A percentile compares a stretch with the other conserved stretches of the same genome.
Evolutionary conservation across 2,113 vertebrate genomes (phyloP).

Genomic region (Aegypius monachus): DNA sequence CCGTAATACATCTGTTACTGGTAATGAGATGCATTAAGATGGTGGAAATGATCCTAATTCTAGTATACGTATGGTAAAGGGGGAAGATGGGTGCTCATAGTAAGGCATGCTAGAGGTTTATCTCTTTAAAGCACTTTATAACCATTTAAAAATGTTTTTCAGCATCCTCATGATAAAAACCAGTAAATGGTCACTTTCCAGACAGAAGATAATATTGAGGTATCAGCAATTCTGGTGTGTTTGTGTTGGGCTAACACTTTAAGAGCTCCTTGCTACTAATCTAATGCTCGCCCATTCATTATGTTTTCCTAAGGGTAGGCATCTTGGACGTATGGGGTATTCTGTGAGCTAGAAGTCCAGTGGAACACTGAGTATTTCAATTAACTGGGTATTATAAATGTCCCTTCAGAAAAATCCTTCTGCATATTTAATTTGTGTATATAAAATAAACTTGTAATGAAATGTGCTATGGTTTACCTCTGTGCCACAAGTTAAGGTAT

Average conservation of each 20-base stretch:
- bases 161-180: not conserved
- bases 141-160: not conserved
- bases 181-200: not conserved
- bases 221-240: not conserved
- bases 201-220: not conserved
- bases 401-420: not conserved
- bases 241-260: not conserved
- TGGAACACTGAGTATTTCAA: not conserved
- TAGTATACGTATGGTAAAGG: not conserved
- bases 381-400: not conserved
- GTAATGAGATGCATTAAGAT: not conserved
- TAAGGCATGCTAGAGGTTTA: not conserved
- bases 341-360: not conserved
- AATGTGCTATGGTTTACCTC: not conserved
- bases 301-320: not conserved
- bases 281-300: not conserved
- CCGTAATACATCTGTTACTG: not conserved
- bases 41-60: not conserved
- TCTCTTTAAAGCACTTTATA: not conserved
- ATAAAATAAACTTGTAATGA: not conserved
- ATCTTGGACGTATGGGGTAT: rapidly evolving
- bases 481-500: not conserved
- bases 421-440: not conserved
- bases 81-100: not conserved
- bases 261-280: not conserved